Conservation (phyloP, 2,888 invertebrate genomes). For the Sphinx pinastri region DNA sequence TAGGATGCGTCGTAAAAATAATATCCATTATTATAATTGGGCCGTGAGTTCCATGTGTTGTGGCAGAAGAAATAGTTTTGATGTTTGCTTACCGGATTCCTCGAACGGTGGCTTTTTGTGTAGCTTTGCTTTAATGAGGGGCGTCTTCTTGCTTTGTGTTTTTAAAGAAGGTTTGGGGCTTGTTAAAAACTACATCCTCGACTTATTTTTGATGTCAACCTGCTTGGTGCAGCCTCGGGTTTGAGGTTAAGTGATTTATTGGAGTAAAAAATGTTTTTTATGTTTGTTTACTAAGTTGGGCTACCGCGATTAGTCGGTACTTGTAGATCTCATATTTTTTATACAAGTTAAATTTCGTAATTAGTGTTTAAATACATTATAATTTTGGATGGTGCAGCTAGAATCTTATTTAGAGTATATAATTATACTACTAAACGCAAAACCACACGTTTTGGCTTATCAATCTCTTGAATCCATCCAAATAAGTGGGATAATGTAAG, state of each 20-base stretch:
- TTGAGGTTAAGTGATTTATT: constrained; percentile 20
- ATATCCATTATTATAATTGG: constrained; percentile 78
- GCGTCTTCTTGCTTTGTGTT: constrained; percentile 30
- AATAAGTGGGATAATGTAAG: too few species aligned
- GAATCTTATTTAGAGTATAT: too few species aligned
- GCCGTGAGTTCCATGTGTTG: constrained; percentile 53
- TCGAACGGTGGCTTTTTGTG: constrained; percentile 28
- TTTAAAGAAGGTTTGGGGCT: constrained; percentile 29
- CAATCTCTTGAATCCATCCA: too few species aligned
- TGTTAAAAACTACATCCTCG: constrained; percentile 25
- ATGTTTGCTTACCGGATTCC: constrained; percentile 51
- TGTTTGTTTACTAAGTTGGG: neutral
- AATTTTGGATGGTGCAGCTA: too few species aligned
- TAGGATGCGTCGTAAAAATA: constrained; percentile 70
- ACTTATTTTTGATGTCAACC: constrained; percentile 18
- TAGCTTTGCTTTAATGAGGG: constrained; percentile 27
- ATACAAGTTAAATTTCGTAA: too few species aligned
- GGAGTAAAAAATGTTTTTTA: neutral
- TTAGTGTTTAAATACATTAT: too few species aligned
- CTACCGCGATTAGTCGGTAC: neutral
- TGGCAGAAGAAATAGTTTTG: constrained; percentile 56
- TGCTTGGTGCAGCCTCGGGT: neutral
- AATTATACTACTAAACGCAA: too few species aligned
- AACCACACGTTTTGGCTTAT: too few species aligned
- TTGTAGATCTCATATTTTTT: neutral